These are phyloP conservation scores for Harpalus rufipes DNA, from an alignment of 2,888 invertebrate genomes.

Conservation along the genomic window DNA sequence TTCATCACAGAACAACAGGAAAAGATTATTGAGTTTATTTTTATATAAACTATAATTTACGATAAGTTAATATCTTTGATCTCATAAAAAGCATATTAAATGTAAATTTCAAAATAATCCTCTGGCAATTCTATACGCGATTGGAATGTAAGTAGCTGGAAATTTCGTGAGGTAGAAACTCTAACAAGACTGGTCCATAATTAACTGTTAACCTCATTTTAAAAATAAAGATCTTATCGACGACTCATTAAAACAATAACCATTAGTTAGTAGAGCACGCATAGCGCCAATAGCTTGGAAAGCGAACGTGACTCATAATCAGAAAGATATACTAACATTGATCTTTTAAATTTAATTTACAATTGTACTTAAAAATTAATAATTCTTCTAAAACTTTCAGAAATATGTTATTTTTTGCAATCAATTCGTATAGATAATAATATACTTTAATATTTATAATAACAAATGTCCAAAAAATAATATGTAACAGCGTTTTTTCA, in stretches of 20 bases:
- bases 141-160: slow-evolving; percentile 44
- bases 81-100: slow-evolving; percentile 51
- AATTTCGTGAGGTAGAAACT: slow-evolving; percentile 60
- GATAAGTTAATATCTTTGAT: slow-evolving; percentile 30
- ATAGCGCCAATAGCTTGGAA: slow-evolving; percentile 36
- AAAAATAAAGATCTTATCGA: slow-evolving; percentile 62
- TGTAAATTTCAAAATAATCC: slow-evolving; percentile 43
- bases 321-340: not conserved
- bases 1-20: slow-evolving; percentile 42
- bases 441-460: too few relatives aligned
- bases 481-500: too few relatives aligned
- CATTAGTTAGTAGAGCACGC: slow-evolving; percentile 62
- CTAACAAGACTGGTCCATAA: slow-evolving; percentile 62
- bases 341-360: too few relatives aligned
- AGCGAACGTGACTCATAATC: slow-evolving; percentile 22
- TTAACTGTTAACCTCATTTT: slow-evolving; percentile 63
- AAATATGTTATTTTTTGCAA: too few relatives aligned
- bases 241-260: slow-evolving; percentile 63
- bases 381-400: too few relatives aligned
- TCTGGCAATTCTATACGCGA: slow-evolving; percentile 35
- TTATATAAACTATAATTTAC: slow-evolving; percentile 48
- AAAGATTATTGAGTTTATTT: slow-evolving; percentile 40
- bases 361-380: too few relatives aligned
- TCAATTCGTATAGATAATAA: too few relatives aligned
- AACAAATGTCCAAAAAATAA: too few relatives aligned